Evolutionary conservation across 2,888 invertebrate genomes (phyloP).

Genomic region (Cheilosia variabilis): DNA sequence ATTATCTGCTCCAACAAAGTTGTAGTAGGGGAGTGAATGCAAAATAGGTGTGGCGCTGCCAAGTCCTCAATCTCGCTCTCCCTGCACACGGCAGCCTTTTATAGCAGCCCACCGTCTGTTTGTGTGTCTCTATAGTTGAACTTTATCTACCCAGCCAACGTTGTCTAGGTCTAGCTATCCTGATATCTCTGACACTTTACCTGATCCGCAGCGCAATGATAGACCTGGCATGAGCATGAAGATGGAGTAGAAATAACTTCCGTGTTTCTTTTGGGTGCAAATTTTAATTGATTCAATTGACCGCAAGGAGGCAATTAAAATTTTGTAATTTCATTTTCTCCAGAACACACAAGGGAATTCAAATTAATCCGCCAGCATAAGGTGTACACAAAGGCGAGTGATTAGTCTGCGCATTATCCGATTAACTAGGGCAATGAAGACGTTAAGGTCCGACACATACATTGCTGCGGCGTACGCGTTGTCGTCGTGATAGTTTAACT

Average conservation of each 20-base stretch:
- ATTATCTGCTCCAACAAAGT: constrained; percentile 52
- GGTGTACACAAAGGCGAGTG: constrained; percentile 63
- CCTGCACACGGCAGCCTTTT: constrained; percentile 28
- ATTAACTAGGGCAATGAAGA: constrained; percentile 32
- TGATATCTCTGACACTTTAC: constrained; percentile 45
- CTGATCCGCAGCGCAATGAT: constrained; percentile 13
- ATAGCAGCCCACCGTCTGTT: constrained; percentile 10
- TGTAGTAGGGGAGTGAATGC: constrained; percentile 28
- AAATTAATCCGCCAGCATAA: constrained; percentile 14
- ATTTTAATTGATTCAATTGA: constrained; percentile 74
- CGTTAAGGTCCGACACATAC: constrained; percentile 1
- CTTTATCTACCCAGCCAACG: constrained; percentile 12
- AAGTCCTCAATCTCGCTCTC: neutral
- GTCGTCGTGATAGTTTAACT: constrained; percentile 32
- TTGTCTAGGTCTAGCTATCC: constrained; percentile 15
- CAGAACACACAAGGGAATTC: constrained; percentile 9
- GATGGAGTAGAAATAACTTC: constrained; percentile 4
- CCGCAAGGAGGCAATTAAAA: constrained; percentile 66
- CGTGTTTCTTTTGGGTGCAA: constrained; percentile 47
- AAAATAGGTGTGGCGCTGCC: constrained; percentile 60
- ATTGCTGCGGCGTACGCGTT: neutral
- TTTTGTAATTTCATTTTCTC: constrained; percentile 63
- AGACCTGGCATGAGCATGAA: neutral
- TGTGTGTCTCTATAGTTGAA: neutral
- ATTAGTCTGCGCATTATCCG: constrained; percentile 67